Base-by-base conservation (phyloP, 2,888 invertebrate species). In the Drosophila eohydei region DNA sequence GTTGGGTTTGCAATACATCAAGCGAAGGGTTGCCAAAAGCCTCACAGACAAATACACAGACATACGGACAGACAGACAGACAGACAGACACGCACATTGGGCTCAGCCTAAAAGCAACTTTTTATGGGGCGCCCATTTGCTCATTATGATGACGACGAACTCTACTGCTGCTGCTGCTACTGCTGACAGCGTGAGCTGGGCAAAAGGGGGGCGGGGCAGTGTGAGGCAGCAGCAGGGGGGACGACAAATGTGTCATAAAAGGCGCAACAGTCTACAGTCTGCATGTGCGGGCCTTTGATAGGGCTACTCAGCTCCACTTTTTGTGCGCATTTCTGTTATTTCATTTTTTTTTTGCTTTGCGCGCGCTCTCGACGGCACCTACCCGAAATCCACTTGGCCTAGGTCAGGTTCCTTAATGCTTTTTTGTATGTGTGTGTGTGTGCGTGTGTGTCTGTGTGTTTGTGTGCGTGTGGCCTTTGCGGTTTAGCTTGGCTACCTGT, bases 311-410 rank as follows among this genome's bases (percentile, higher is more conserved):
- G 65, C 82, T 77, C 77, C 71, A 80, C 69, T 61, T 71, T 69
- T 68, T 56, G 50, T 44, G 56, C 41, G 44, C 41, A 28, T 62
- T 63, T 44, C 48, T 43, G 8, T 50, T 63, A 9, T 54, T 38
- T 38, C 30, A 8, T 63, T 48, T 46, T 51, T 34, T 34, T 46
- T 34, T 51, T 41, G 58, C 16, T 28, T 44, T 36, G 48, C 21
- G 26, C 26, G 36, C 32, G 44, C 40, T n/a, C 26, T n/a, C 56
- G 57, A 44, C 60, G 78, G 85, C 78, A 78, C 89, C 88, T 90
- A 91, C 90, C 86, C 76, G 74, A 80, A 81, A 88, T 76, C 74
- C 65, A 70, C 81, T 90, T 90, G 90, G 71, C 79, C 75, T 89
- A 90, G 90, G 90, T 90, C 90, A 90, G 90, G 82, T 72, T 80